Evolutionary conservation across 2,113 vertebrate genomes (phyloP), one percentile per base, ranked within the genome.

Genomic region (Puffinus mauretanicus): DNA sequence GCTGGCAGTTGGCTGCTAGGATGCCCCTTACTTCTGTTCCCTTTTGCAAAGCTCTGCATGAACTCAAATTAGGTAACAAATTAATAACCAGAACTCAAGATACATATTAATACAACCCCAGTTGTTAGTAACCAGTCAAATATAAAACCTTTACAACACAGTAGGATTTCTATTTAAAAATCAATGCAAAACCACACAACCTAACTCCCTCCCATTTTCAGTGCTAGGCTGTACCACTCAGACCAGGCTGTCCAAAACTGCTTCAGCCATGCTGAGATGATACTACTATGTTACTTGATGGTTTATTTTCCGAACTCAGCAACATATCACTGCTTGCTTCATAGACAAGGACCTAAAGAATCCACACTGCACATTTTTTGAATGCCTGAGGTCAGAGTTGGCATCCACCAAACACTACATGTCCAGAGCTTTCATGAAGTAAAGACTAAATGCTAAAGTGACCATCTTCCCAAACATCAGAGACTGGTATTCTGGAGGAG

Each of bases 301-400:
- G 8, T 16, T 62, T 46, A 14, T 19, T 65, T 89, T 52, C 26
- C 10, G 3, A 55, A 32, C 26, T 69, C 54, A n/a, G 29, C 7
- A 38, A 76, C 1, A 0, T 19, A 51, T 38, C 32, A 27, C 27
- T n/a, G 2, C 25, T 80, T 40, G 20, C 30, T 60, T 83, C 40
- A 32, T 3, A 49, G 11, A 19, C 8, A 60, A 71, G 44, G 12
- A 77, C 30, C 13, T 71, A 15, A 58, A 58, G 62, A 54, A 49
- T 13, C 20, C 38, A 30, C 0, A 0, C 22, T 13, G 27, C 3
- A 17, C 9, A 21, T 67, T 60, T 80, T 80, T 51, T 7, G 38
- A 83, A 77, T 13, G 4, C 13, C 27, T 46, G 42, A 81, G 9
- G 21, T 67, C 42, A 71, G 15, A 73, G 40, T 1, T 38, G 38